Base-by-base conservation (phyloP, 1,140 invertebrate genomes). In the Drosophila chauvacae region DNA sequence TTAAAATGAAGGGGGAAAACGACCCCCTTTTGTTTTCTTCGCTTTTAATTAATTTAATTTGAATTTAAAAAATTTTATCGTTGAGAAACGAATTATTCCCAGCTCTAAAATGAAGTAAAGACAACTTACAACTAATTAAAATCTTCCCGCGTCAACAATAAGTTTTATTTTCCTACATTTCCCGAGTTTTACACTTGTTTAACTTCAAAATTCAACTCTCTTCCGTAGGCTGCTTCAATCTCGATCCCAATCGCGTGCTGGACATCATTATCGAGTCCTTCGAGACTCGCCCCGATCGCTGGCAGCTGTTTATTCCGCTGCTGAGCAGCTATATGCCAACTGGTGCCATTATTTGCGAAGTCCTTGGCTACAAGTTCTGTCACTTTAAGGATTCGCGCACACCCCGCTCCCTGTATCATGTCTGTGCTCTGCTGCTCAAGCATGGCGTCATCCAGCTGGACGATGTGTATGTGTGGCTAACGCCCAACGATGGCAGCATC, bases 191-290 rank as follows among this genome's bases (percentile, higher is more conserved):
- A 30, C 9, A 18, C 16, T 4, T 11, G 13, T 14, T 33, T 51
- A 13, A 48, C 44, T 16, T 28, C 2, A 16, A 1, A 1, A 1
- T 10, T 48, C 0, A 11, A 30, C 2, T n/a, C 30, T n/a, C 1
- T 58, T 92, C 0, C 20, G 0, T 11, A 98, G 98, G 99, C 90
- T 99, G 98, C 93, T 99, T 99, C 91, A 99, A 99, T 94, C 95
- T 99, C 84, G 99, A 99, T 94, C 99, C 99, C 20, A 99, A 99
- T 93, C 94, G 99, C 88, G 98, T 99, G 1, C 93, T 99, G 66
- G 99, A 99, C 92, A 96, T 99, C 60, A 96, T 99, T 70, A 94
- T 99, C 63, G 98, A 99, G 93, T 97, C 97, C 14, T 99, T 99
- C 94, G 98, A 99, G 93, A 96, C 96, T 77, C 95, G 97, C 64